Evolutionary conservation across 2,797 vertebrate species (phyloP), one percentile per base, ranked within the genome.

Genomic region (Nannoperca australis): DNA sequence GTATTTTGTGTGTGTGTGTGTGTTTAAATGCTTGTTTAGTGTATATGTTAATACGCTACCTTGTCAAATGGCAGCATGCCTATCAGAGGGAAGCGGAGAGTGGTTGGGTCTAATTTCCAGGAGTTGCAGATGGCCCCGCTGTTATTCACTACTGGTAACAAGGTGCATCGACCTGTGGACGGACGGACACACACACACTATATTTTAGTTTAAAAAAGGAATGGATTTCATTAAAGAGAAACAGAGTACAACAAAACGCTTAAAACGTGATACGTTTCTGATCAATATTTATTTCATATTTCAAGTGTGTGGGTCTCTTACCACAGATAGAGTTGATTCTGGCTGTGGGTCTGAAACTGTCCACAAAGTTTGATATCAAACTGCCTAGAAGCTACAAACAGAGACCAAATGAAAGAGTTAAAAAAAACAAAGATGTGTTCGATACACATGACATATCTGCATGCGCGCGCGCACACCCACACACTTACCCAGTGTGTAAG

Each of bases 321-420:
- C 98, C 98, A 90, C 98, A 99, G 69, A 99, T 99, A 4, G 98
- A 99, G 94, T 99, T 99, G 91, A 99, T 99, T 94, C 98, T 97
- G 84, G 98, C 97, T 24, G 98, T 99, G 53, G 98, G 98, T 91
- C 98, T 96, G 93, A 99, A 99, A 83, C 98, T 99, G 85, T 99
- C 98, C 85, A 98, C 98, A 95, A 99, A 99, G 90, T 99, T 97
- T 17, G 98, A 99, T 30, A 99, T 97, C 78, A 98, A 95, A 91
- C 97, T 97, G 78, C 98, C 98, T 30, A 99, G 94, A 76, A 99
- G 94, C 98, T 99, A 62, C 15, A 88, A 49, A 75, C 7, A 79
- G 38, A 51, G 4, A 51, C 1, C 8, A 1, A 42, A 38, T 30
- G n/a, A 56, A 69, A 24, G 20, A 50, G 7, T 30, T 18, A 24